Evolutionary conservation across 2,797 vertebrate genomes (phyloP).

Genomic region (Sebastes ruberrimus): DNA sequence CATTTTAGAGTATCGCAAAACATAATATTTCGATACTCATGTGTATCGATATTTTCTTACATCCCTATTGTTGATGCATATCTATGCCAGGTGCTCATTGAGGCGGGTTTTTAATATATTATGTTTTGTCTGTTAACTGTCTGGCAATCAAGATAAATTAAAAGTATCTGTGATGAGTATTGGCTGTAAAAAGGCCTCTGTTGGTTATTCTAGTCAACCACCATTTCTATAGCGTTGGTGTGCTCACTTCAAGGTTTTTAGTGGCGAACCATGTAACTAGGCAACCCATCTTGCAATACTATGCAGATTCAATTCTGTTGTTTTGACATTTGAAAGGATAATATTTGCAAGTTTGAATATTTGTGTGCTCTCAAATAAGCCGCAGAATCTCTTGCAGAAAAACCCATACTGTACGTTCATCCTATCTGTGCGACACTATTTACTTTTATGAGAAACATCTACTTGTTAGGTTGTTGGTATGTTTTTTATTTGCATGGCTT

Average conservation of each 20-base stretch:
- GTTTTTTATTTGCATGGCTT: not conserved
- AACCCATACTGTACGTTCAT: not conserved
- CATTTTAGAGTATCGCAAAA: no score
- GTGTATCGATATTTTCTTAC: no score
- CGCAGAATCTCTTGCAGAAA: not conserved
- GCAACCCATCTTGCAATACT: conserved; percentile 14
- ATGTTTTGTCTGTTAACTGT: not conserved
- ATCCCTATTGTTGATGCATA: conserved; percentile 9
- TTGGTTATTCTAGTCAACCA: not conserved
- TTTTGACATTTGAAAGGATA: conserved; percentile 35
- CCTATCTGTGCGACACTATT: not conserved
- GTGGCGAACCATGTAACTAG: not conserved
- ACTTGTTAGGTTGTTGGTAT: not conserved
- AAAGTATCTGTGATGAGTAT: not conserved
- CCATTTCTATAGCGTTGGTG: conserved; percentile 4
- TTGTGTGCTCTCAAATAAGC: not conserved
- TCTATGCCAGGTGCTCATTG: conserved; percentile 19
- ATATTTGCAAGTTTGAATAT: conserved; percentile 12
- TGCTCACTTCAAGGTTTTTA: conserved; percentile 13
- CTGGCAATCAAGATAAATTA: not conserved
- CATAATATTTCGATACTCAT: no score
- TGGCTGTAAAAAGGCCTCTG: not conserved
- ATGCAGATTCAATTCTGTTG: conserved; percentile 29
- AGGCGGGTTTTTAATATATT: not conserved
- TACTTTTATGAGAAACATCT: not conserved